Evolutionary conservation across 2,113 vertebrate genomes (phyloP), one percentile per base, ranked within the genome.

Genomic region (Sminthopsis crassicaudata): DNA sequence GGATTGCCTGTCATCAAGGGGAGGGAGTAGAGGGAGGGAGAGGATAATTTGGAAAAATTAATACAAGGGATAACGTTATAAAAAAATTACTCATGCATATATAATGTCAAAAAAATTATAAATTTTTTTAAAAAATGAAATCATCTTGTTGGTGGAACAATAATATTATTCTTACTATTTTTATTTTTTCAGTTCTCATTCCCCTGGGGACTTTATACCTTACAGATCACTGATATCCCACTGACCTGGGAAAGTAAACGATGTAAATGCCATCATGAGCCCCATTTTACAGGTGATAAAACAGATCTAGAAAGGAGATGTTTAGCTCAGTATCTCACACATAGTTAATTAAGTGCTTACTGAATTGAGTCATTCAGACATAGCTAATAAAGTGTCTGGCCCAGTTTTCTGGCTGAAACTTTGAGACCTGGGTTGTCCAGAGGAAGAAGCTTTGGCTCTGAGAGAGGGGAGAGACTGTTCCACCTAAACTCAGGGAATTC

Each of bases 211-310:
- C 36, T n/a, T 76, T n/a, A 7, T 6, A 42, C 19, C n/a, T 84
- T 84, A 42, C 19, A 84, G n/a, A 84, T 42, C n/a, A 84, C 67
- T 8, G 19, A 19, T 19, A 42, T 42, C 90, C 1, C 30, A 53
- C 4, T 46, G 53, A 30, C 46, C 8, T 90, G 1, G 53, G 36
- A 51, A 26, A 9, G 1, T 9, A 1, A n/a, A 25, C 10, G 42
- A 16, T 6, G 22, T 8, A 84, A 42, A 2, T n/a, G n/a, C 67
- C 7, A 8, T 19, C n/a, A 42, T 67, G 3, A 19, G 0, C 2
- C 6, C 90, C 53, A 36, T 92, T 91, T 54, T 50, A 91, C 84
- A 67, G 26, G 36, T 11, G 30, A 91, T 76, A 9, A 96, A 92
- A 94, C 51, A 94, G 91, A 46, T n/a, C 88, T 16, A 0, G n/a